A percentile compares a stretch with the other conserved stretches of the same genome.
These are phyloP conservation scores for Papilio aristodemus DNA, from an alignment of 1,140 invertebrate genomes.

Conservation along the genomic window DNA sequence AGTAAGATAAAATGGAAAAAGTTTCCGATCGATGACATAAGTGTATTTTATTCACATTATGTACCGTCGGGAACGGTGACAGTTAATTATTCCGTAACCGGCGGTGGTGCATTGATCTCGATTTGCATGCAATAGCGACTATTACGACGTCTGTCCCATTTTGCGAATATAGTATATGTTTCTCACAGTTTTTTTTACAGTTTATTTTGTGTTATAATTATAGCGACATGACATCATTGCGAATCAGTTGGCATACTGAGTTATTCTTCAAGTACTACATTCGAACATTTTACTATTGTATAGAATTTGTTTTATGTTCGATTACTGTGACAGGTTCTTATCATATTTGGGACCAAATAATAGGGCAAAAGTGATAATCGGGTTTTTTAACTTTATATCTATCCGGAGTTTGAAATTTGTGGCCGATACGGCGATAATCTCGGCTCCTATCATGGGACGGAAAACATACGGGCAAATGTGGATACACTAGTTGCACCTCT, in stretches of 20 bases:
- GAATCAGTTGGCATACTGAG: neutral
- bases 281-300: neutral
- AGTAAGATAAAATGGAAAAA: constrained; percentile 58
- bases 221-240: neutral
- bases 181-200: neutral
- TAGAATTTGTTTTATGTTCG: no score
- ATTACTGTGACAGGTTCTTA: no score
- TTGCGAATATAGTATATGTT: neutral
- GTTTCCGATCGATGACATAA: constrained; percentile 39
- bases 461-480: no score
- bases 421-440: no score
- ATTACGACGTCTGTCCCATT: constrained; percentile 21
- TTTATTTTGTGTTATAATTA: neutral
- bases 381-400: no score
- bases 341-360: no score
- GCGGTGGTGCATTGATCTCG: constrained; percentile 25
- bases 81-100: constrained; percentile 46
- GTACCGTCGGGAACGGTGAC: constrained; percentile 35
- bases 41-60: constrained; percentile 45
- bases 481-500: no score
- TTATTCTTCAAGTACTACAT: neutral
- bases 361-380: no score
- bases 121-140: constrained; percentile 24
- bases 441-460: no score
- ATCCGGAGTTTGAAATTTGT: no score